Evolutionary conservation across 35 echinoderm and acorn worm species (phyloP), one percentile per base, ranked within the genome.

Genomic region (Holothuria glaberrima): DNA sequence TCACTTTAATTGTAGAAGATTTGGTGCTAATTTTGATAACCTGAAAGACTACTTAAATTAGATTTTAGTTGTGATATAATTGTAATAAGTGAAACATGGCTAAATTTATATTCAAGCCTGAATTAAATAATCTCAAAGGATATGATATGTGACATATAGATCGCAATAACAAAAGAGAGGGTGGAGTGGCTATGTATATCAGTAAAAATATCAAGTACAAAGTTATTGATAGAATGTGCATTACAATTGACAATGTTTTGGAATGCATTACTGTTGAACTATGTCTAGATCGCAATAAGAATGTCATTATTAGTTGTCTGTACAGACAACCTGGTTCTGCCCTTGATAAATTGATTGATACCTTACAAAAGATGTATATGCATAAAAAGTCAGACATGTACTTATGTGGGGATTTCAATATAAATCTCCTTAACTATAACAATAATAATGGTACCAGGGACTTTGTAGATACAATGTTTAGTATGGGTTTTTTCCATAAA

Each of bases 61-160:
- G 62, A 65, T 65, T 65, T 65, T 65, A 65, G 13, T 65, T 65
- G 10, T 65, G 62, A 65, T 65, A 65, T 65, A 65, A 65, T 65
- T 65, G 3, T 16, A 24, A 65, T 4, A 65, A 65, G 62, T 65
- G 62, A 65, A 65, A 65, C 62, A 65, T 65, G 62, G 3, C 62
- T 65, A 16, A 18, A 65, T 18, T 65, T 16, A 20, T 12, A 65
- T 28, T 65, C 62, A 65, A 65, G 18, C 62, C 60, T 64, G 60
- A 64, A 64, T 64, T 64, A 12, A 4, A 64, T 22, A 64, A 64
- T 27, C 19, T 64, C 60, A 64, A 2, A 64, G 3, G 60, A 64
- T 64, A 64, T 64, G 60, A 64, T 14, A 64, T 64, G 60, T 41
- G 36, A 4, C 36, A 41, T 7, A 41, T 41, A 41, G 36, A 41